Conservation (phyloP, 2,888 invertebrate genomes). For the Drosophila silvestris region DNA sequence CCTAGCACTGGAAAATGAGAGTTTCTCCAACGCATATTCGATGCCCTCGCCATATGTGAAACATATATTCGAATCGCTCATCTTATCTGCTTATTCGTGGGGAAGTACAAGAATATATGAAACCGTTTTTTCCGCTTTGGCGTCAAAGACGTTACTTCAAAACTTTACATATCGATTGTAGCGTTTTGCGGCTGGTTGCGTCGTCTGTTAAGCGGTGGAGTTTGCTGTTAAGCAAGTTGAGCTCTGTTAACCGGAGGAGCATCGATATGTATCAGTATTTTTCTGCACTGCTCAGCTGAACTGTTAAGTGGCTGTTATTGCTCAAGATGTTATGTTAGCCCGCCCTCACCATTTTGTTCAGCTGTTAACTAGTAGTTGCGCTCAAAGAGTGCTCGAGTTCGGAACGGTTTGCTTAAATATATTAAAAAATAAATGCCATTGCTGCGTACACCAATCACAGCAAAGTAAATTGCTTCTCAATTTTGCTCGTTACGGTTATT, state of each 20-base stretch:
- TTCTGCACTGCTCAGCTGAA: background rate
- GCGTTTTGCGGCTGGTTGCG: background rate
- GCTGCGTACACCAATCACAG: conserved; percentile 24
- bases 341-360: conserved; percentile 13
- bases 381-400: conserved; percentile 14
- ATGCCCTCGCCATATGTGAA: conserved; percentile 44
- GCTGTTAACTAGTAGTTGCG: conserved; percentile 30
- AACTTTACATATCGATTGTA: background rate
- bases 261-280: conserved; percentile 10
- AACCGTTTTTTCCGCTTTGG: no score
- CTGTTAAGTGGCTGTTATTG: conserved; percentile 12
- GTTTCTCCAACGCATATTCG: conserved; percentile 27
- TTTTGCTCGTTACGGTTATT: conserved; percentile 10
- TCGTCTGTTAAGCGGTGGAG: conserved; percentile 11
- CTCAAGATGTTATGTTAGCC: conserved; percentile 12
- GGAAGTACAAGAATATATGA: conserved; percentile 5
- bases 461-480: conserved; percentile 16
- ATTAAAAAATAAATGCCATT: conserved; percentile 4
- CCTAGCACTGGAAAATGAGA: conserved; percentile 28
- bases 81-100: background rate
- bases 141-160: background rate
- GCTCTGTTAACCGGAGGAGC: conserved; percentile 22
- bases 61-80: background rate
- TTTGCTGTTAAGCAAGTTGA: background rate
- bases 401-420: conserved; percentile 4